phyloP scores from a whole-genome alignment of 1,140 invertebrate species.

The Melipona quadrifasciata region DNA sequence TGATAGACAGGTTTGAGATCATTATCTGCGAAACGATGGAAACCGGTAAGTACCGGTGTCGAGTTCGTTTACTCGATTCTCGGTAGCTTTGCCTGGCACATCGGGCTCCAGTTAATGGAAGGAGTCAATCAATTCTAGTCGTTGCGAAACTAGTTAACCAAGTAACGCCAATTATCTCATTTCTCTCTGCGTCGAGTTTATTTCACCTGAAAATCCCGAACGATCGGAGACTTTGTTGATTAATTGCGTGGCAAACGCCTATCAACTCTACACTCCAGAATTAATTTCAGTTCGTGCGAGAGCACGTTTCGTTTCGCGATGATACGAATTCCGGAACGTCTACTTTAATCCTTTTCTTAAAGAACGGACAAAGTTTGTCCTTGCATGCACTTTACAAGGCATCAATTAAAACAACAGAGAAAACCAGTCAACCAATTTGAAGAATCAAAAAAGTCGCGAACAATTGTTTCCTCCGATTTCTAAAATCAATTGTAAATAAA shows the following conservation, averaged over 20 bases:
- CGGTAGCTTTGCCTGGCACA: background rate
- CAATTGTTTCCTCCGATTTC: background rate
- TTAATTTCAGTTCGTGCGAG: slow-evolving; percentile 5
- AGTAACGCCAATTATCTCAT: slow-evolving; percentile 54
- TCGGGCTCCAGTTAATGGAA: slow-evolving; percentile 52
- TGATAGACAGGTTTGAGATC: slow-evolving; percentile 7
- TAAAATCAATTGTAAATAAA: background rate
- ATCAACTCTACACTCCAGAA: slow-evolving; percentile 29
- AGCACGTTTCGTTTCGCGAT: background rate
- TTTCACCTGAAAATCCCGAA: slow-evolving; percentile 11
- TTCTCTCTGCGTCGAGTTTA: slow-evolving; percentile 33
- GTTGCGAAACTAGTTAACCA: slow-evolving; percentile 58
- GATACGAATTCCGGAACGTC: background rate
- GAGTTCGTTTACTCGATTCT: slow-evolving; percentile 52
- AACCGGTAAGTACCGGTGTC: slow-evolving; percentile 31
- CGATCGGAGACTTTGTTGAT: slow-evolving; percentile 49
- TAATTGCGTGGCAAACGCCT: slow-evolving; percentile 17
- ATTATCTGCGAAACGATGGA: slow-evolving; percentile 7
- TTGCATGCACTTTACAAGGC: background rate
- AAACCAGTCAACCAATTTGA: background rate
- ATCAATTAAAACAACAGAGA: background rate
- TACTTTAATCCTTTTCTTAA: background rate
- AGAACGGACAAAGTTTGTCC: background rate
- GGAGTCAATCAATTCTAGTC: slow-evolving; percentile 63
- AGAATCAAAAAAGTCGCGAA: background rate